Base-by-base conservation (phyloP, 2,888 invertebrate species). In the Rhagonycha fulva region DNA sequence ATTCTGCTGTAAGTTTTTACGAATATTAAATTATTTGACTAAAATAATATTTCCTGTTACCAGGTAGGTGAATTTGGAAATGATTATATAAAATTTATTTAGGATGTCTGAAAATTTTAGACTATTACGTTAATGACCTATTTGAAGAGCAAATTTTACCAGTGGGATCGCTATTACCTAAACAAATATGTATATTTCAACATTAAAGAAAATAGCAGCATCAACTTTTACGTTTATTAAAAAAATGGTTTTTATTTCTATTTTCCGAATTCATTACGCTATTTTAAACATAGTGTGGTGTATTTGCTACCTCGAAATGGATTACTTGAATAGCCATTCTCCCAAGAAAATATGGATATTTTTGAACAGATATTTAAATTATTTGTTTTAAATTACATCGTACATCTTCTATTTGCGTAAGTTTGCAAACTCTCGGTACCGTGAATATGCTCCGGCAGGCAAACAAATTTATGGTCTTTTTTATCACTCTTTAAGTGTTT, bases 101-200 rank as follows among this genome's bases (percentile, higher is more conserved):
- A 47, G 47, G 47, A 47, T n/a, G n/a, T n/a, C 47, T 47, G 47
- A 47, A 47, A 66, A 66, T 66, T 66, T 66, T 66, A 66, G 63
- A 66, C 63, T 12, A 66, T 66, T 24, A 66, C 63, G 24, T 66
- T 66, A 26, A 66, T 66, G 63, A 24, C 63, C 63, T 66, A 66
- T 66, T 66, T 66, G 63, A 66, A 66, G 63, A 66, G 63, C n/a
- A 66, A 66, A 66, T 66, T 14, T 66, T 66, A 26, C 63, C 63
- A 24, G 63, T 66, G 63, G 63, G 63, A 66, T 66, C 63, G 63
- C 63, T 62, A 24, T 66, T 66, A 66, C 63, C 63, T 66, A 66
- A 66, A 66, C 63, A 66, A 66, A 66, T 66, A 66, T 24, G 26
- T 66, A 24, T 26, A 11, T 24, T 66, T 66, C 12, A 66, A 14